These are phyloP conservation scores for Ascidia mentula DNA, from an alignment of 23 tunicate species.

Conservation along the genomic window DNA sequence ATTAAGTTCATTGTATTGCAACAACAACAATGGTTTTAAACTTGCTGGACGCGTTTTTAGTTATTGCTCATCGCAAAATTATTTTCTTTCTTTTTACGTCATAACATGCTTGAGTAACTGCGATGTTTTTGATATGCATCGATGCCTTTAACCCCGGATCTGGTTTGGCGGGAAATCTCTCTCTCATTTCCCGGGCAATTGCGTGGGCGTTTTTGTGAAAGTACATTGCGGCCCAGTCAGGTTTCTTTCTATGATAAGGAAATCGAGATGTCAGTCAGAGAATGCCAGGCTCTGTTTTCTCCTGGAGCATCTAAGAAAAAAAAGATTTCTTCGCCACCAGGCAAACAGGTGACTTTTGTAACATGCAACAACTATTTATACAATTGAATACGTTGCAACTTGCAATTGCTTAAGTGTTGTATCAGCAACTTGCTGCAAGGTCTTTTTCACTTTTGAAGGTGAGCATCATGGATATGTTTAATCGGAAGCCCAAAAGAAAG, in stretches of 20 bases:
- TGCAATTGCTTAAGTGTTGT: no score
- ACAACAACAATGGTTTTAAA: background rate
- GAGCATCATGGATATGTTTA: slow-evolving; percentile 50
- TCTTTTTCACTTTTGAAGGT: no score
- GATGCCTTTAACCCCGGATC: background rate
- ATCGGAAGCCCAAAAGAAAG: slow-evolving; percentile 44
- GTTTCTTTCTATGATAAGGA: no score
- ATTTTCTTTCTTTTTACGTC: background rate
- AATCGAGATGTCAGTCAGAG: background rate
- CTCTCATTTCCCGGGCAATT: background rate
- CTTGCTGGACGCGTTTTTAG: background rate
- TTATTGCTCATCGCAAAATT: background rate
- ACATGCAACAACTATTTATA: no score
- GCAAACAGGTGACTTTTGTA: background rate
- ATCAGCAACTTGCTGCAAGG: no score
- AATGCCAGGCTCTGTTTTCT: background rate
- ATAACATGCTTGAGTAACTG: no score
- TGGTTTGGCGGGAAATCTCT: background rate
- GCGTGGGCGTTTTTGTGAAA: no score
- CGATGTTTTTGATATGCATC: no score
- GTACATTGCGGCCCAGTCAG: no score
- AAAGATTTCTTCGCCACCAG: background rate
- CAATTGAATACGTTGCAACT: no score
- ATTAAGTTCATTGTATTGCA: no score
- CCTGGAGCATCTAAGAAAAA: background rate